These are phyloP conservation scores for Cepaea nemoralis DNA, from an alignment of 1,140 invertebrate species.

Conservation along the genomic window DNA sequence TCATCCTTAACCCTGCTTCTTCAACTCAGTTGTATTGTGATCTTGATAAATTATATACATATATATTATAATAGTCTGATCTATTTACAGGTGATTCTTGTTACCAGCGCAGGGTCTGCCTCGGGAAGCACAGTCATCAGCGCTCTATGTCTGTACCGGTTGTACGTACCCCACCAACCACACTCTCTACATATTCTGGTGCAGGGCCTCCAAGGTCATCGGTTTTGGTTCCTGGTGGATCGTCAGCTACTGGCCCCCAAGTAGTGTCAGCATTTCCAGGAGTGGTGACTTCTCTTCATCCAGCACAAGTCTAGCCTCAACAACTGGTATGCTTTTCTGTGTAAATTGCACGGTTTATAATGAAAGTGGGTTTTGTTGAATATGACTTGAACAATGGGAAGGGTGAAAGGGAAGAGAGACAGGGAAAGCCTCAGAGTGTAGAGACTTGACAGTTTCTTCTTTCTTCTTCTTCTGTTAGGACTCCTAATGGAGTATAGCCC, in stretches of 20 bases:
- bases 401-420: too few relatives aligned
- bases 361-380: too few relatives aligned
- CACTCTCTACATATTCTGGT: conserved; percentile 25
- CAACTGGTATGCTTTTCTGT: conserved; percentile 21
- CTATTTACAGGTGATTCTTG: conserved; percentile 64
- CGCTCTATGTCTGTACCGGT: conserved; percentile 65
- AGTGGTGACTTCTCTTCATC: conserved; percentile 27
- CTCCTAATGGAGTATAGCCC: too few relatives aligned
- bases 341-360: too few relatives aligned
- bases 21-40: too few relatives aligned
- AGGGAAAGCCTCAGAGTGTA: too few relatives aligned
- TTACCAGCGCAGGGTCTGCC: conserved; percentile 64
- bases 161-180: conserved; percentile 51
- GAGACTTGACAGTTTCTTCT: too few relatives aligned
- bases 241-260: not conserved
- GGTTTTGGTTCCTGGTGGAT: conserved; percentile 4
- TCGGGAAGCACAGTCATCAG: conserved; percentile 56
- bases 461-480: too few relatives aligned
- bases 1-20: too few relatives aligned
- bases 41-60: too few relatives aligned
- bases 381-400: too few relatives aligned
- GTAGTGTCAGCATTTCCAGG: conserved; percentile 30
- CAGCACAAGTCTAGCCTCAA: conserved; percentile 31
- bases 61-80: too few relatives aligned
- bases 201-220: conserved; percentile 11